These are phyloP conservation scores for Acromyrmex heyeri DNA, from an alignment of 1,140 invertebrate genomes.

Conservation along the genomic window DNA sequence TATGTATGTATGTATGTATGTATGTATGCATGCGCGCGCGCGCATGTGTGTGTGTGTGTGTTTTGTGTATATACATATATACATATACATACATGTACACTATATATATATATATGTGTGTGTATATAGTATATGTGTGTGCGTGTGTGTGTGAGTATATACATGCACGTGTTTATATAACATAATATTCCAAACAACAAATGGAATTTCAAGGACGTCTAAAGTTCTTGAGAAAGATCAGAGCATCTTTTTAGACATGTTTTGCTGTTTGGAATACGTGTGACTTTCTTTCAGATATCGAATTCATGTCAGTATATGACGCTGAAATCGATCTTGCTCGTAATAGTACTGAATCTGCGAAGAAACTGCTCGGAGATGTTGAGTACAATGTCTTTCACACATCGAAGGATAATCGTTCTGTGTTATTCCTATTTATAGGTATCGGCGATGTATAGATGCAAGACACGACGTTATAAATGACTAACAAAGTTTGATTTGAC, in stretches of 20 bases:
- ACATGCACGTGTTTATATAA: background rate
- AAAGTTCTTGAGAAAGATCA: background rate
- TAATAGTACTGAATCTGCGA: constrained; percentile 26
- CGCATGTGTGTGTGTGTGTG: too few species aligned
- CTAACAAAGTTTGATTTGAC: constrained; percentile 56
- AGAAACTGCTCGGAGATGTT: background rate
- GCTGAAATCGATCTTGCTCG: constrained; percentile 5
- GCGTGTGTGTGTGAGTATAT: too few species aligned
- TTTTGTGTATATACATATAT: too few species aligned
- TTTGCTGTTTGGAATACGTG: background rate
- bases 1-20: too few species aligned
- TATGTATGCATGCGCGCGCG: too few species aligned
- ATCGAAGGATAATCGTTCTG: constrained; percentile 7
- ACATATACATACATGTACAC: too few species aligned
- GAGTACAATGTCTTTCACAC: background rate
- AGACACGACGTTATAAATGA: constrained; percentile 53
- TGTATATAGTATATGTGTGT: too few species aligned
- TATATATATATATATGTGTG: too few species aligned
- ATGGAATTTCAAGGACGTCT: background rate
- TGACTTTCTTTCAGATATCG: background rate
- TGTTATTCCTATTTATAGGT: constrained; percentile 18
- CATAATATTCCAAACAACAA: background rate
- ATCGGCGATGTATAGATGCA: constrained; percentile 45
- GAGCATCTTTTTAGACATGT: background rate
- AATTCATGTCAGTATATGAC: background rate